These are phyloP conservation scores for Apodemia mormo DNA, from an alignment of 2,888 invertebrate species.

Conservation along the genomic window DNA sequence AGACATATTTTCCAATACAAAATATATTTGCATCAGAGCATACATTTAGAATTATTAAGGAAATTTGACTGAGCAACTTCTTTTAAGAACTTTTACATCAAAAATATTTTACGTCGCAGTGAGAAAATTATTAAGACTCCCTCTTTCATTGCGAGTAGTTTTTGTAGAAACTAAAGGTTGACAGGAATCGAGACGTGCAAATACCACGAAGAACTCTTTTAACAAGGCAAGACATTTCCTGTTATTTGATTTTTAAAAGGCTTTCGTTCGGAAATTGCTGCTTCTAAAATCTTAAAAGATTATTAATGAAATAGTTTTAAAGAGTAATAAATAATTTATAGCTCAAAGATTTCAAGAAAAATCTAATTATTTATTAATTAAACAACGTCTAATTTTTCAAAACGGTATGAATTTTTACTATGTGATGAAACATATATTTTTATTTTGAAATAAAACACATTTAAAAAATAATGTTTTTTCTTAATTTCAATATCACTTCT, in stretches of 20 bases:
- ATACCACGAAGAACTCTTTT: neutral
- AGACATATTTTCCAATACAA: too few species aligned
- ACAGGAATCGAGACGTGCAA: neutral
- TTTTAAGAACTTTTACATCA: too few species aligned
- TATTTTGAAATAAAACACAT: too few species aligned
- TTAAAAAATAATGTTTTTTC: too few species aligned
- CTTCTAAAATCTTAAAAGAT: neutral
- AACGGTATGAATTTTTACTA: too few species aligned
- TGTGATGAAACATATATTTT: too few species aligned
- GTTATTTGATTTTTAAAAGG: neutral
- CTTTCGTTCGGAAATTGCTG: neutral
- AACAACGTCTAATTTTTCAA: too few species aligned
- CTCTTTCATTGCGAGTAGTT: constrained; percentile 5
- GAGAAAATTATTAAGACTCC: neutral
- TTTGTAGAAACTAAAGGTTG: neutral
- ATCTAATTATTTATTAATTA: neutral
- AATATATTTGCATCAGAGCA: too few species aligned
- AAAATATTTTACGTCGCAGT: neutral
- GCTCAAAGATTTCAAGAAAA: neutral
- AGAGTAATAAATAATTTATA: neutral
- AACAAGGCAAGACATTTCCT: neutral
- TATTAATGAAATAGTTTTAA: neutral
- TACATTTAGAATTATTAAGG: too few species aligned
- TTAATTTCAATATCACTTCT: too few species aligned
- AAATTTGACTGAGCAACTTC: too few species aligned